Evolutionary conservation across 2,797 vertebrate genomes (phyloP).

Genomic region (Xiphorhynchus erythropygius): DNA sequence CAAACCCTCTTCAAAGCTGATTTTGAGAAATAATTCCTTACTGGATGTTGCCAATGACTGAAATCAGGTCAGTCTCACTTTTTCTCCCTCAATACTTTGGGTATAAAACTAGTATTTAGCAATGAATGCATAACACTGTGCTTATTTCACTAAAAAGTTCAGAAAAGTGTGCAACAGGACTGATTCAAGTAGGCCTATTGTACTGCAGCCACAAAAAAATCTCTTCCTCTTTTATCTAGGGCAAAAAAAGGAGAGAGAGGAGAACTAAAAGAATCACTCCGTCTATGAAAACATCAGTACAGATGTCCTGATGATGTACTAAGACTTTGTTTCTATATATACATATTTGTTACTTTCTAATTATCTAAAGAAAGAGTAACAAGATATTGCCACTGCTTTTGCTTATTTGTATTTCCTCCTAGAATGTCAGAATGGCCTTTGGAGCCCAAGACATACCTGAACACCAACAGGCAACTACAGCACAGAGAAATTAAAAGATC

Average conservation of each 20-base stretch:
- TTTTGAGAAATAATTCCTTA: not conserved
- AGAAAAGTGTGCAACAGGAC: not conserved
- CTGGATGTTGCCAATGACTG: not conserved
- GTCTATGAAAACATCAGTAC: not conserved
- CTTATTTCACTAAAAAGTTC: not conserved
- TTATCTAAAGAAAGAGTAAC: not conserved
- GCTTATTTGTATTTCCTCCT: not conserved
- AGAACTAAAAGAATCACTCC: not conserved
- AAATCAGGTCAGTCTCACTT: not conserved
- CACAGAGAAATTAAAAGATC: not conserved
- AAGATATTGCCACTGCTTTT: not conserved
- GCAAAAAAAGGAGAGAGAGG: not conserved
- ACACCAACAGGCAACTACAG: rapidly evolving
- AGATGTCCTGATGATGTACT: not conserved
- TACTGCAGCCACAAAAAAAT: not conserved
- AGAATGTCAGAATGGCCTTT: not conserved
- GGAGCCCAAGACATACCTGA: not conserved
- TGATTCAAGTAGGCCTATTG: not conserved
- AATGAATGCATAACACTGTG: not conserved
- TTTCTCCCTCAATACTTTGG: not conserved
- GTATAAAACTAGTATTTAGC: not conserved
- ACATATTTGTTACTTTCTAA: not conserved
- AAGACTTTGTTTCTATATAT: not conserved
- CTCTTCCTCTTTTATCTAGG: not conserved
- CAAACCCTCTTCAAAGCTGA: rapidly evolving